A percentile compares a stretch with the other conserved stretches of the same genome.
These are phyloP conservation scores for Aleadryas rufinucha DNA, from an alignment of 2,113 vertebrate genomes.

Conservation along the genomic window DNA sequence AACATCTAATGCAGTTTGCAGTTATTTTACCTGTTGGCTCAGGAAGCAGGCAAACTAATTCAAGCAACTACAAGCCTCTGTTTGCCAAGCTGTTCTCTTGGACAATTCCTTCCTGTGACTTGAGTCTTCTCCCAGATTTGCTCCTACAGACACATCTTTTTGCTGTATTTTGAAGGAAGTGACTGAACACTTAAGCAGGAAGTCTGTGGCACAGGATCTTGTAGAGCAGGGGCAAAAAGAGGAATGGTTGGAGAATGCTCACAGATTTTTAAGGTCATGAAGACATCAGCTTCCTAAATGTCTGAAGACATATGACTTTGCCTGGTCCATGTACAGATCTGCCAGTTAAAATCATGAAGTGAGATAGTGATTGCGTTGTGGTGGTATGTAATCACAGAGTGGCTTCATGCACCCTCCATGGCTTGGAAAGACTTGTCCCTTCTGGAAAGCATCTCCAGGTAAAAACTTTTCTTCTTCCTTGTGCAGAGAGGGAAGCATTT, in stretches of 20 bases:
- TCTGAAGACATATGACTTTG: not conserved
- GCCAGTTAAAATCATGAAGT: not conserved
- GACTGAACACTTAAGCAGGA: not conserved
- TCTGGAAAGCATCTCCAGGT: not conserved
- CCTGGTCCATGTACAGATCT: not conserved
- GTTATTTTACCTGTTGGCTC: not conserved
- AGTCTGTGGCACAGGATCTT: not conserved
- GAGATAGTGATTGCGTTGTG: not conserved
- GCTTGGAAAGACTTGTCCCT: not conserved
- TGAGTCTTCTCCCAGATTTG: not conserved
- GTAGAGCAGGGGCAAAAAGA: rapidly evolving
- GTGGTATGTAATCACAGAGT: not conserved
- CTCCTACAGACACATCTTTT: not conserved
- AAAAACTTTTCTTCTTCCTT: not conserved
- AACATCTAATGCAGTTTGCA: not conserved
- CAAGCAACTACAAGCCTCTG: rapidly evolving
- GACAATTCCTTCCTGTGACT: not conserved
- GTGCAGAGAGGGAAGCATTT: not conserved
- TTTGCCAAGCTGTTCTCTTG: not conserved
- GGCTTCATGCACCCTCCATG: not conserved
- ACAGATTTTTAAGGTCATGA: not conserved
- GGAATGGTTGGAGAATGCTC: not conserved
- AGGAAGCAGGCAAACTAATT: not conserved
- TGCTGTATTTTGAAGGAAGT: not conserved
- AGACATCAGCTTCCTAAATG: not conserved